phyloP scores from a whole-genome alignment of 35 echinoderm and acorn worm genomes.

The Stichopus chloronotus region DNA sequence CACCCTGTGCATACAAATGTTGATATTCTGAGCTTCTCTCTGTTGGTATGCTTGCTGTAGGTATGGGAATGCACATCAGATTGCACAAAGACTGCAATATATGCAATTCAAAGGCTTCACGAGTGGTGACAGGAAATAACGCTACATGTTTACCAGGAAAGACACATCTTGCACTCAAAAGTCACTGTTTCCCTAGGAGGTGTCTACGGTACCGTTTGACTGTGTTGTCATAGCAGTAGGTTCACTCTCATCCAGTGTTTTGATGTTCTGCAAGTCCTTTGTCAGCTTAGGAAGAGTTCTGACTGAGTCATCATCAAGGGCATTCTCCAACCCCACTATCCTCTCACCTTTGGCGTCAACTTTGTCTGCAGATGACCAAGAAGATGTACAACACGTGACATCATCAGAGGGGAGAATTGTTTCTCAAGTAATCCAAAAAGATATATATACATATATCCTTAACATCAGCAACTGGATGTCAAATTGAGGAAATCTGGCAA shows the following conservation, averaged over 20 bases:
- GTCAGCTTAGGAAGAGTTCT: slow-evolving; percentile 16
- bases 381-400: not conserved
- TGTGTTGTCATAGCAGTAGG: slow-evolving; percentile 20
- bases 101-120: not conserved
- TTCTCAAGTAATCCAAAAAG: not conserved
- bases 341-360: slow-evolving; percentile 66
- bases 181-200: not conserved
- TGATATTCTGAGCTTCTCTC: no score
- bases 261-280: slow-evolving; percentile 8
- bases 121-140: not conserved
- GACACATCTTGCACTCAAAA: not conserved
- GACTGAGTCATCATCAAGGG: slow-evolving; percentile 55
- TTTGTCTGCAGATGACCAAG: slow-evolving; percentile 58
- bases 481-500: no score
- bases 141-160: not conserved
- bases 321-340: slow-evolving; percentile 53
- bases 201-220: slow-evolving; percentile 22
- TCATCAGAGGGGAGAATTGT: not conserved
- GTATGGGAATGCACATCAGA: not conserved
- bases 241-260: slow-evolving; percentile 3
- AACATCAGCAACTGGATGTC: no score
- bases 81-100: slow-evolving; percentile 5
- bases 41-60: no score
- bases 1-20: no score
- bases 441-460: not conserved